Evolutionary conservation across 2,797 vertebrate genomes (phyloP), one percentile per base, ranked within the genome.

Genomic region (Falco novaeseelandiae): DNA sequence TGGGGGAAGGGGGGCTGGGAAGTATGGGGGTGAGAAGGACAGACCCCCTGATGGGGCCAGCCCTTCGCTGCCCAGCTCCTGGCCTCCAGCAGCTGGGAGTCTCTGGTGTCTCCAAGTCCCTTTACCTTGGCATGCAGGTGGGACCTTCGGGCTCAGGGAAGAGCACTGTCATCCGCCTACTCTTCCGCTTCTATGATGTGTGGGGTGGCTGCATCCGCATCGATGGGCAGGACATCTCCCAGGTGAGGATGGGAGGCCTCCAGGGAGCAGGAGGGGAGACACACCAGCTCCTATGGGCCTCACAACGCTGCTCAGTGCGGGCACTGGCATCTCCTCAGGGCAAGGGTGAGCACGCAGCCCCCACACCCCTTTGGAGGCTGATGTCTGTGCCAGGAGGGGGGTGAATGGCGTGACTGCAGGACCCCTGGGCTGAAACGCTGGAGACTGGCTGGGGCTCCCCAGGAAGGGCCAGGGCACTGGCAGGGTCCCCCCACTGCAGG

Each of bases 111-210:
- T 89, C 62, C 30, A 29, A 22, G 27, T 54, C 19, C 13, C 52
- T 90, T 67, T 62, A 36, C 54, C 49, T 36, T 61, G 1, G 0
- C 3, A 0, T 49, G 17, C 86, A 99, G 99, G 99, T 99, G 40
- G 99, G 99, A 54, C 99, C 98, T 5, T 99, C 99, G 0, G 99
- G 99, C 17, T 98, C 99, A 0, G 99, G 99, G 25, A 99, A 99
- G 96, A 99, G 99, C 98, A 99, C 99, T 73, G 96, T 99, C 85
- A 97, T 99, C 42, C 99, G 99, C 57, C 98, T 99, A 82, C 98
- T 99, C 6, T 99, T 99, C 97, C 99, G 99, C 27, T 99, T 99
- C 97, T 99, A 99, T 1, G 97, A 99, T 1, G 96, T 99, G 84
- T 98, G 95, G 51, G 99, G 99, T 9, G 99, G 99, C 89, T 98